Conservation (phyloP, 2,888 invertebrate genomes). For the Calameuta filiformis region DNA sequence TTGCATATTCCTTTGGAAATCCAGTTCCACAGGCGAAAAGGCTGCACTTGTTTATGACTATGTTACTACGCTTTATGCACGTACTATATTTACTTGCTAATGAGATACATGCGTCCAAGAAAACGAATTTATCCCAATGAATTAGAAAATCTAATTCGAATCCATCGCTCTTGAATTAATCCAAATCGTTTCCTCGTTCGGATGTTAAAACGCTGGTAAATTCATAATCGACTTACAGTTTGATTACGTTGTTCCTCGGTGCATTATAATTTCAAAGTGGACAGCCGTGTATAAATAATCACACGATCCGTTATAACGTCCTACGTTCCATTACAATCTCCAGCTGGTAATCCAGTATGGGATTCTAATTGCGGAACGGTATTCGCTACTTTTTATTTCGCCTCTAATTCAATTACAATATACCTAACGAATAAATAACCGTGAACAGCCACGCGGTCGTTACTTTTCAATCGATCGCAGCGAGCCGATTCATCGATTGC, state of each 20-base stretch:
- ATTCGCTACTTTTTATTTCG: background rate
- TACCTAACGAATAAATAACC: background rate
- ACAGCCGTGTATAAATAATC: background rate
- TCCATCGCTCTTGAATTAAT: conserved; percentile 36
- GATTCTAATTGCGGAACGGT: background rate
- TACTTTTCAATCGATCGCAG: background rate
- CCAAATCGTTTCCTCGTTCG: conserved; percentile 58
- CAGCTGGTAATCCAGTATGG: background rate
- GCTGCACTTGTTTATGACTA: background rate
- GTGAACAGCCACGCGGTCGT: background rate
- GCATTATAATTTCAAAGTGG: conserved; percentile 54
- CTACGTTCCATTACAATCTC: background rate
- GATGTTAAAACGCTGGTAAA: conserved; percentile 38
- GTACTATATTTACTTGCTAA: background rate
- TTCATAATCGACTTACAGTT: conserved; percentile 46
- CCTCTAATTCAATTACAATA: background rate
- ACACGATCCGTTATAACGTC: background rate
- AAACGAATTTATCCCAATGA: background rate
- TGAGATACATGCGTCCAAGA: background rate
- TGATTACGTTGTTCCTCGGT: conserved; percentile 51
- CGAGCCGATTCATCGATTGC: background rate
- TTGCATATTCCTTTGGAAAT: background rate
- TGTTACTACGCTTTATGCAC: background rate
- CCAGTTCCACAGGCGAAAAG: background rate
- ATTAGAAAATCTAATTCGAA: background rate